phyloP scores from a whole-genome alignment of 2,113 vertebrate species.

The Recurvirostra avosetta region DNA sequence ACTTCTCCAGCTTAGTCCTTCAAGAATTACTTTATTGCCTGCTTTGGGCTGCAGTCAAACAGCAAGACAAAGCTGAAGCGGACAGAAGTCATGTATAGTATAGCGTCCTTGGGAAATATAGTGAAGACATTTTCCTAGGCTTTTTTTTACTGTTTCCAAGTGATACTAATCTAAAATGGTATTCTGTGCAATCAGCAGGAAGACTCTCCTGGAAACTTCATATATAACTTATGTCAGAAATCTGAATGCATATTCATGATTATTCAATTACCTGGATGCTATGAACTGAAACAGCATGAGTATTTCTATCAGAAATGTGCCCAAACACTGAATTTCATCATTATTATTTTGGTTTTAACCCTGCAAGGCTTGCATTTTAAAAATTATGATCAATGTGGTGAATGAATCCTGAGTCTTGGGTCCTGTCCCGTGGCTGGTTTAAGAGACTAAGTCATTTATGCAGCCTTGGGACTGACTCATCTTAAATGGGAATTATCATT shows the following conservation, averaged over 20 bases:
- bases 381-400: neutral
- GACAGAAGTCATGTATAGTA: no score
- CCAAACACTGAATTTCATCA: neutral
- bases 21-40: neutral
- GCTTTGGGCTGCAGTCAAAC: neutral
- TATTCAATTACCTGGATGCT: neutral
- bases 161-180: neutral
- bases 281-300: neutral
- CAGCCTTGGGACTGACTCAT: neutral
- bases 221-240: neutral
- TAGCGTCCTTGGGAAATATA: neutral
- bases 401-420: neutral
- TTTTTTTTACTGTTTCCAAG: neutral
- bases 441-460: neutral
- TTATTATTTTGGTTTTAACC: neutral
- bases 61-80: neutral
- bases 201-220: neutral
- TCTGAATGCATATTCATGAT: neutral
- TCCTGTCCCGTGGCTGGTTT: neutral
- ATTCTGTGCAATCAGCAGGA: neutral
- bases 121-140: neutral
- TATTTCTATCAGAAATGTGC: neutral
- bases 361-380: neutral
- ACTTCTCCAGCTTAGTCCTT: neutral
- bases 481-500: neutral